These are phyloP conservation scores for Galaxias olidus DNA, from an alignment of 2,797 vertebrate genomes.

Conservation along the genomic window DNA sequence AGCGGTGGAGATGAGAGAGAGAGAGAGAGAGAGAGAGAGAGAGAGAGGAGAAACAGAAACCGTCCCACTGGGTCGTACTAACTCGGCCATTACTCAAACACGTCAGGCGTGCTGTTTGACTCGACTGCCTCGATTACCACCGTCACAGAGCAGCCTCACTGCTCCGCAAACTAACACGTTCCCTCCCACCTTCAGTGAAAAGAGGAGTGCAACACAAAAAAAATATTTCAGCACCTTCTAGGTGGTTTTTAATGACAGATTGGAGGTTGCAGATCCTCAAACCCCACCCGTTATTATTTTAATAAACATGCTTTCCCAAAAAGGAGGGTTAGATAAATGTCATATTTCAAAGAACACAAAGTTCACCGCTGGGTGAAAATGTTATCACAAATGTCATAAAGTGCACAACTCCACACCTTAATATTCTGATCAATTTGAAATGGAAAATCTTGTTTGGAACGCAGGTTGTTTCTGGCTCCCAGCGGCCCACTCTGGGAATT, in stretches of 20 bases:
- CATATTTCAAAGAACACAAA: constrained; percentile 8
- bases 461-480: constrained; percentile 49
- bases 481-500: constrained; percentile 62
- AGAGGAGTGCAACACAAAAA: too few species aligned
- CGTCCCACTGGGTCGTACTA: constrained; percentile 52
- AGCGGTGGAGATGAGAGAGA: constrained; percentile 63
- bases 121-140: constrained; percentile 65
- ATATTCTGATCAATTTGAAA: constrained; percentile 68
- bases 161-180: constrained; percentile 37
- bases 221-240: too few species aligned
- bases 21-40: too few species aligned
- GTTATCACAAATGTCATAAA: constrained; percentile 34
- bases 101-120: constrained; percentile 64
- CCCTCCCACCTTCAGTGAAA: too few species aligned
- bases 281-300: too few species aligned
- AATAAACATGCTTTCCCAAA: not conserved
- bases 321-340: not conserved
- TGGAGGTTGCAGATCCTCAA: too few species aligned
- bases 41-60: constrained; percentile 65
- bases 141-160: constrained; percentile 37
- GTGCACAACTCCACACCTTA: constrained; percentile 54
- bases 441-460: constrained; percentile 69
- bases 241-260: too few species aligned
- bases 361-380: constrained; percentile 42
- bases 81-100: constrained; percentile 67